These are phyloP conservation scores for Pseudococcus longispinus DNA, from an alignment of 2,888 invertebrate genomes.

Conservation along the genomic window DNA sequence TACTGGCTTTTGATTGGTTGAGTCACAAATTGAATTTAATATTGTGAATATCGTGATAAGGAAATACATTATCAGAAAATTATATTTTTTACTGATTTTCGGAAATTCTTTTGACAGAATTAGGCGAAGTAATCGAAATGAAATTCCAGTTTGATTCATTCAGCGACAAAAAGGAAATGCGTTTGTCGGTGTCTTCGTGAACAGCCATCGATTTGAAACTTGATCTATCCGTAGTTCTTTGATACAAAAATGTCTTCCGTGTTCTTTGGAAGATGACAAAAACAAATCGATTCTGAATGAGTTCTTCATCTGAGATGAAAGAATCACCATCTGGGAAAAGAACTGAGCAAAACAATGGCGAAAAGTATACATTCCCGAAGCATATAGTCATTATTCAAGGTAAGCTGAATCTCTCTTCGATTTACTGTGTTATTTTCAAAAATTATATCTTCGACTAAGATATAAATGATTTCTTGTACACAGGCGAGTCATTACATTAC, in stretches of 20 bases:
- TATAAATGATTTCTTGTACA: neutral
- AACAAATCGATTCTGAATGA: neutral
- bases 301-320: neutral
- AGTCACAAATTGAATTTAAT: neutral
- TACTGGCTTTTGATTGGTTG: neutral
- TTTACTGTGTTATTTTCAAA: neutral
- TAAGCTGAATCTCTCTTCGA: neutral
- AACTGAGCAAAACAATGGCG: neutral
- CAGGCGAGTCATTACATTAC: constrained; percentile 20
- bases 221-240: neutral
- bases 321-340: neutral
- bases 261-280: neutral
- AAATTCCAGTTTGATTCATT: neutral
- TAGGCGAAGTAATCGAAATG: neutral
- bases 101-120: neutral
- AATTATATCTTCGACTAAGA: neutral
- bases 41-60: neutral
- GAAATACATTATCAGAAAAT: neutral
- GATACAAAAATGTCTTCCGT: neutral
- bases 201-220: neutral
- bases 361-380: constrained; percentile 3
- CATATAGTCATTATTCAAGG: constrained; percentile 2
- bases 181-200: neutral
- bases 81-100: neutral
- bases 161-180: neutral